Conservation (phyloP, 2,113 vertebrate genomes). For the Eptesicus fuscus region DNA sequence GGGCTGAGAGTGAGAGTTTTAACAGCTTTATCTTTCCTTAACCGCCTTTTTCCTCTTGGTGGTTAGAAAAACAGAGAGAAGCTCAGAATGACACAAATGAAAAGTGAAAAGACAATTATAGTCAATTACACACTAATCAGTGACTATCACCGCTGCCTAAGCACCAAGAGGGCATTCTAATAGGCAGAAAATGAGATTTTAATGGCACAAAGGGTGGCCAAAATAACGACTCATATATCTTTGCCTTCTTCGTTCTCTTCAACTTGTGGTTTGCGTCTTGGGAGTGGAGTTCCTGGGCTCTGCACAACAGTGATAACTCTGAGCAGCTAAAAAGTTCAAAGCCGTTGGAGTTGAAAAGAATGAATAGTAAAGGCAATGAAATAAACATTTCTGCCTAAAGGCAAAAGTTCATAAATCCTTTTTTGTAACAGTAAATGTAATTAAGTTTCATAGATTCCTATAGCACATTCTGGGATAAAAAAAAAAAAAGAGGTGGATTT, state of each 20-base stretch:
- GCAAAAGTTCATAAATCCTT: constrained; percentile 88
- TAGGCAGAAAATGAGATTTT: constrained; percentile 99
- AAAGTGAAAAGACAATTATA: constrained; percentile 99
- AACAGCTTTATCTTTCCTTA: constrained; percentile 86
- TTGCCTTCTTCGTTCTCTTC: constrained; percentile 83
- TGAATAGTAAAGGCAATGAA: constrained; percentile 87
- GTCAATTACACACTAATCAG: constrained; percentile 99
- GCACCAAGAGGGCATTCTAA: constrained; percentile 93
- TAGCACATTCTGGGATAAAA: constrained; percentile 78
- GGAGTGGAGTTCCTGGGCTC: constrained; percentile 81
- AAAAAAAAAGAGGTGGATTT: constrained; percentile 75
- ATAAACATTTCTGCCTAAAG: constrained; percentile 90
- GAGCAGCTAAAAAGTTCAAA: constrained; percentile 90
- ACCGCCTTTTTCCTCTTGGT: constrained; percentile 81
- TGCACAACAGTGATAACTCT: constrained; percentile 88
- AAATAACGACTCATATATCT: constrained; percentile 87
- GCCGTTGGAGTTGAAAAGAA: constrained; percentile 87
- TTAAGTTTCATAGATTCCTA: constrained; percentile 88
- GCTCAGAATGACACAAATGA: constrained; percentile 97
- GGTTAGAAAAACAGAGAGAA: constrained; percentile 88
- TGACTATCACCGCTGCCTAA: constrained; percentile 92
- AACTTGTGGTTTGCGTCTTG: constrained; percentile 83
- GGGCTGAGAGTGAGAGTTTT: constrained; percentile 85
- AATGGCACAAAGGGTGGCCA: constrained; percentile 97
- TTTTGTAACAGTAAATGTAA: constrained; percentile 88